Evolutionary conservation across 2,113 vertebrate species (phyloP).

Genomic region (rabbit (Oryctolagus cuniculus)): DNA sequence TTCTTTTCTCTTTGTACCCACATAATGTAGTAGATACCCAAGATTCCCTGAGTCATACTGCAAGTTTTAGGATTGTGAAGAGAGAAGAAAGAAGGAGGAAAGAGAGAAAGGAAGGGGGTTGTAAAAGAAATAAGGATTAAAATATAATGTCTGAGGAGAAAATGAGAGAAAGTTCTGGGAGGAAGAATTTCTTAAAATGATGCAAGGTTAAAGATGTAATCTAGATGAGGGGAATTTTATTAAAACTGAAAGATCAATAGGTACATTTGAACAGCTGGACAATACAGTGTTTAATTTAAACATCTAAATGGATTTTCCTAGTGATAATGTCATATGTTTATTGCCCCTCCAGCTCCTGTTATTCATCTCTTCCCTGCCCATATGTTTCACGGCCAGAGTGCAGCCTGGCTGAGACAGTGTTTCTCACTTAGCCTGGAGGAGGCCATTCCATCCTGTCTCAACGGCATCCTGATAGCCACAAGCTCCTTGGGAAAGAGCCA

Average conservation of each 20-base stretch:
- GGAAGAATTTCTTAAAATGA: not conserved
- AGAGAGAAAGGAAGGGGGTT: too few relatives aligned
- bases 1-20: not conserved
- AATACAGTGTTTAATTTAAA: constrained; percentile 41
- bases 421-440: not conserved
- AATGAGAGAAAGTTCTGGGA: not conserved
- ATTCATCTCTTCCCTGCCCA: constrained; percentile 24
- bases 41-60: not conserved
- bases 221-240: constrained; percentile 34
- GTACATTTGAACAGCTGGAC: constrained; percentile 41
- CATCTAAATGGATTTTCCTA: constrained; percentile 60
- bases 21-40: not conserved
- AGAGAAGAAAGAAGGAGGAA: not conserved
- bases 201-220: constrained; percentile 44
- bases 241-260: constrained; percentile 48
- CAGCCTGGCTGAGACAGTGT: not conserved
- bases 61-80: not conserved
- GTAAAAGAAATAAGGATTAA: not conserved
- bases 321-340: constrained; percentile 53
- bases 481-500: not conserved
- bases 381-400: not conserved
- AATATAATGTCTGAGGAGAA: not conserved
- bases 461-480: not conserved
- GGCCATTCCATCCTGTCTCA: not conserved
- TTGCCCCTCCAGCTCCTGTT: not conserved